phyloP scores from a whole-genome alignment of 2,888 invertebrate species.

The Drosophila sordidula region DNA sequence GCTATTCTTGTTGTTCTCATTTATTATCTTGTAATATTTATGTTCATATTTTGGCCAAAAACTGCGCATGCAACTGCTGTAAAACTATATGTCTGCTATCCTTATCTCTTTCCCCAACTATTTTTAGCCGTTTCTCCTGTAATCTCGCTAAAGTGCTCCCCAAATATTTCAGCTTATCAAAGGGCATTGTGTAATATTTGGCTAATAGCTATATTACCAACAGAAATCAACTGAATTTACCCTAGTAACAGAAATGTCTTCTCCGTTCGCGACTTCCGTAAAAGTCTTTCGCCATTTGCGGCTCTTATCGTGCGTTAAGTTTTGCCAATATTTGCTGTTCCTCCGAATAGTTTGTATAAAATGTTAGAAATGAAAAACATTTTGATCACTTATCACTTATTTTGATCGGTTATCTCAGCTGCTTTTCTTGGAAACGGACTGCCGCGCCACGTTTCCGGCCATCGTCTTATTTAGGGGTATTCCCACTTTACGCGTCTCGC shows the following conservation, averaged over 20 bases:
- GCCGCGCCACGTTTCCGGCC: not conserved
- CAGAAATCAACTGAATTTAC: no score
- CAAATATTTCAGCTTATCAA: not conserved
- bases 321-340: constrained; percentile 18
- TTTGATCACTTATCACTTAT: constrained; percentile 37
- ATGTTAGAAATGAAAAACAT: constrained; percentile 10
- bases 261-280: not conserved
- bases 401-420: no score
- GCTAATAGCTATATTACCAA: not conserved
- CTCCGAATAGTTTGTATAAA: constrained; percentile 11
- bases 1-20: constrained; percentile 7
- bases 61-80: constrained; percentile 24
- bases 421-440: constrained; percentile 29
- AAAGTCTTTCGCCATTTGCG: not conserved
- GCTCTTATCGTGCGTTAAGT: constrained; percentile 31
- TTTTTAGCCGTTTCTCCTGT: constrained; percentile 6
- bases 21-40: constrained; percentile 42
- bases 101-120: not conserved
- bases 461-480: constrained; percentile 18
- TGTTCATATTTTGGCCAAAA: constrained; percentile 20
- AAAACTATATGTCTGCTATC: constrained; percentile 8
- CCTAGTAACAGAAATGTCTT: not conserved
- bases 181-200: no score
- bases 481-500: constrained; percentile 8
- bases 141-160: not conserved